phyloP scores from a whole-genome alignment of 2,113 vertebrate genomes.

The Pseudopodoces humilis region DNA sequence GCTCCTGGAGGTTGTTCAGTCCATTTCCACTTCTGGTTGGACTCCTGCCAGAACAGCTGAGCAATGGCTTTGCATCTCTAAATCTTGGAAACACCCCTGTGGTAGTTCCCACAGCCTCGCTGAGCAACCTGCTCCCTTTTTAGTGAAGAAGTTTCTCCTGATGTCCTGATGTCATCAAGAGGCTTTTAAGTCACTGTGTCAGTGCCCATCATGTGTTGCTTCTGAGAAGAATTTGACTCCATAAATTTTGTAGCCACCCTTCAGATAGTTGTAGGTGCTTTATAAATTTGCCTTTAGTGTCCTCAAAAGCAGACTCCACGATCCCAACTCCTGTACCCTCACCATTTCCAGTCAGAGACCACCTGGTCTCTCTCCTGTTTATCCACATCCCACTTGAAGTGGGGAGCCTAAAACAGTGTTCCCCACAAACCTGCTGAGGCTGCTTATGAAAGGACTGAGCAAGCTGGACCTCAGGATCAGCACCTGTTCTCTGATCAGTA shows the following conservation, averaged over 20 bases:
- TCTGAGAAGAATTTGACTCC: neutral
- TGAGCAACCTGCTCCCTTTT: neutral
- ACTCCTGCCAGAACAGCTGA: neutral
- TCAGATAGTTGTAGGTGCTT: neutral
- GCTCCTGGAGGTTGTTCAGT: neutral
- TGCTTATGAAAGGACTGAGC: neutral
- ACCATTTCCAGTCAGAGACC: neutral
- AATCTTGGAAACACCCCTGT: neutral
- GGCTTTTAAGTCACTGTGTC: neutral
- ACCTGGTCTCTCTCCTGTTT: neutral
- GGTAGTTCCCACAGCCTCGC: neutral
- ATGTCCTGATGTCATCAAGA: neutral
- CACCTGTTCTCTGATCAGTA: neutral
- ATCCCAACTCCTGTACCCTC: neutral
- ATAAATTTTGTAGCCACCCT: neutral
- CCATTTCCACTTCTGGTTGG: neutral
- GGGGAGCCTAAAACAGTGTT: neutral
- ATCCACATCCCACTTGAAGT: neutral
- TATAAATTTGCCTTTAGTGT: neutral
- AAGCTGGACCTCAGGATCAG: neutral
- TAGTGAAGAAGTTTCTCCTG: neutral
- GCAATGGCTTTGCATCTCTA: neutral
- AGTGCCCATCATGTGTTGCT: neutral
- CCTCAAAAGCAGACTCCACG: neutral
- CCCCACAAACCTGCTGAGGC: neutral